Base-by-base conservation (phyloP, 2,797 vertebrate genomes). In the Gallirallus australis region DNA sequence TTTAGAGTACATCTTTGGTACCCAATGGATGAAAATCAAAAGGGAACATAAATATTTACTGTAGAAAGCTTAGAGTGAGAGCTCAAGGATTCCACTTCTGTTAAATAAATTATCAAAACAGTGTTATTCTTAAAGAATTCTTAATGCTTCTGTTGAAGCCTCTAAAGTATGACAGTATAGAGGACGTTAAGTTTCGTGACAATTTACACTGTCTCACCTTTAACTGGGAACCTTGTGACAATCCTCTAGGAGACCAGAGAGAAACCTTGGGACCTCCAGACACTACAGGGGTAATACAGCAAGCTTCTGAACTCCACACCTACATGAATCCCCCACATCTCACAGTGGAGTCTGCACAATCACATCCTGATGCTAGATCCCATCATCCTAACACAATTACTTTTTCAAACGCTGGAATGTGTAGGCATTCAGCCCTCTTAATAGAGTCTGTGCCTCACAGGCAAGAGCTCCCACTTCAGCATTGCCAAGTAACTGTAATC, bases 41-140 rank as follows among this genome's bases (percentile, higher is more conserved):
- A 60, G 35, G 78, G 16, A 90, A 48, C 53, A 82, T 69, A 89
- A 77, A 87, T 89, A 87, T 93, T 87, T 94, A 80, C 76, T n/a
- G 11, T 20, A 75, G 61, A 52, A 82, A 73, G 60, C 19, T 71
- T 35, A 50, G 37, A 82, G 35, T 35, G 6, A 35, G 25, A 89
- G 8, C 60, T 83, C 48, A 80, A 75, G 30, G 89, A 87, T 80
- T 70, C 70, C 4, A 82, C 27, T 77, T 90, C 39, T 80, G 40
- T 68, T 89, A 70, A 95, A 90, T 86, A 90, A 94, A 35, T 88
- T 68, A 90, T 71, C 65, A 86, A 82, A 92, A 70, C 3, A 27
- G 83, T 70, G 14, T 28, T 54, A 53, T 11, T 48, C 33, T 75
- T 40, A 33, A 80, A 59, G 78, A 89, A 91, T 59, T 54, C 24